Evolutionary conservation across 2,113 vertebrate species (phyloP), one percentile per base, ranked within the genome.

Genomic region (Cinclus cinclus): DNA sequence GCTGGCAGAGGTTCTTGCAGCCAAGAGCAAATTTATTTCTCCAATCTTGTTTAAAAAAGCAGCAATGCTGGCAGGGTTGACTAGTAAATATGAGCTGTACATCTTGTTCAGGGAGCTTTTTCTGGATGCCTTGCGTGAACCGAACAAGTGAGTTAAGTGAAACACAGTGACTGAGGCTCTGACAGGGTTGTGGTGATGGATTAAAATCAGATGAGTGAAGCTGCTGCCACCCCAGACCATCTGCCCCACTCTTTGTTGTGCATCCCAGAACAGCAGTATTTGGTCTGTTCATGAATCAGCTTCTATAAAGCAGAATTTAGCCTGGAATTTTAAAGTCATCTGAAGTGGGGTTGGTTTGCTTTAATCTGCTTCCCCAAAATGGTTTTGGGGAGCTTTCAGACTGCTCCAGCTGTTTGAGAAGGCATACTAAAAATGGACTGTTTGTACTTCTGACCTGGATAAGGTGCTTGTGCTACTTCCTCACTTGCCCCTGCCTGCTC

Each of bases 161-260:
- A 60, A 23, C 0, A 15, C 89, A 87, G 49, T 94, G 91, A 67
- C 64, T 41, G 74, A 82, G 88, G 80, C 69, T 92, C 83, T 90
- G 94, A 89, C 91, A 92, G 83, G 47, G 83, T 18, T 23, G 56
- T 70, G 84, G 74, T 94, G 89, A 94, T 94, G 90, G 92, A 93
- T 97, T 93, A 90, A 97, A 95, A 89, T 96, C 91, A 78, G 83
- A 91, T 68, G 89, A 95, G 83, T 3, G 28, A 95, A 88, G 83
- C 91, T 89, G 80, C 86, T 94, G 83, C 94, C 92, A 89, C 95
- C 95, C 83, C 95, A 86, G 91, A 89, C 95, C 96, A 97, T 97
- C 95, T 96, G 87, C 91, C 70, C 89, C 6, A 8, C 31, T 95
- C 89, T 83, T 90, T 91, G 79, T 86, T 89, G 80, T 50, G 64